Conservation (phyloP, 1,140 invertebrate genomes). For the Hyles vespertilio region DNA sequence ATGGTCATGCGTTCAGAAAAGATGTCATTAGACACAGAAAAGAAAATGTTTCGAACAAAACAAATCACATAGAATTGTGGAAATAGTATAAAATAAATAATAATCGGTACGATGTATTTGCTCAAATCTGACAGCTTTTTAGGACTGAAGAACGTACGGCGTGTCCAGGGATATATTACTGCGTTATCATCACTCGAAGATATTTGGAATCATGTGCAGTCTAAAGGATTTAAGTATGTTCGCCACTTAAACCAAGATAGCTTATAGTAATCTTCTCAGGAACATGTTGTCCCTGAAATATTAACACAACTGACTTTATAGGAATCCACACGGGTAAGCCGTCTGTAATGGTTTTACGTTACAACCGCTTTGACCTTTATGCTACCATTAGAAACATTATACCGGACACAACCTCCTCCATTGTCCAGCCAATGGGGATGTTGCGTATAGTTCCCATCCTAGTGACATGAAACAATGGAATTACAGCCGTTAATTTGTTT, state of each 20-base stretch:
- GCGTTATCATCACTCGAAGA: slow-evolving; percentile 14
- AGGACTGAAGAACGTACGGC: slow-evolving; percentile 16
- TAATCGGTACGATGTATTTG: slow-evolving; percentile 9
- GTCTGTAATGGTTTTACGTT: no score
- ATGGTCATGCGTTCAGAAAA: slow-evolving; percentile 18
- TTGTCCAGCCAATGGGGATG: no score
- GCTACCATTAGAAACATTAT: no score
- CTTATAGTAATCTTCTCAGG: slow-evolving; percentile 26
- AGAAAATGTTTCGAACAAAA: slow-evolving; percentile 21
- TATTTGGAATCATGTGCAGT: slow-evolving; percentile 15
- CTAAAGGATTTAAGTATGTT: slow-evolving; percentile 20
- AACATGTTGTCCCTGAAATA: slow-evolving; percentile 20
- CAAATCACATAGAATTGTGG: slow-evolving; percentile 9
- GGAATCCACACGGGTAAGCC: no score
- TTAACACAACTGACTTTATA: slow-evolving; percentile 20
- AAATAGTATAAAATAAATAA: slow-evolving; percentile 11
- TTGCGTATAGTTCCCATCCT: no score
- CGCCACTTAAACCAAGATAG: slow-evolving; percentile 25
- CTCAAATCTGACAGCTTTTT: slow-evolving; percentile 10
- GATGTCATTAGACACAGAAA: slow-evolving; percentile 22
- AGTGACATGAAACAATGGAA: no score
- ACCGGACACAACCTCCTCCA: no score
- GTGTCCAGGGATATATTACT: slow-evolving; percentile 19
- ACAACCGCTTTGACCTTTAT: no score
- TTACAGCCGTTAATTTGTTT: no score